Evolutionary conservation across 1,140 invertebrate species (phyloP).

Genomic region (Macrocentrus cingulum): DNA sequence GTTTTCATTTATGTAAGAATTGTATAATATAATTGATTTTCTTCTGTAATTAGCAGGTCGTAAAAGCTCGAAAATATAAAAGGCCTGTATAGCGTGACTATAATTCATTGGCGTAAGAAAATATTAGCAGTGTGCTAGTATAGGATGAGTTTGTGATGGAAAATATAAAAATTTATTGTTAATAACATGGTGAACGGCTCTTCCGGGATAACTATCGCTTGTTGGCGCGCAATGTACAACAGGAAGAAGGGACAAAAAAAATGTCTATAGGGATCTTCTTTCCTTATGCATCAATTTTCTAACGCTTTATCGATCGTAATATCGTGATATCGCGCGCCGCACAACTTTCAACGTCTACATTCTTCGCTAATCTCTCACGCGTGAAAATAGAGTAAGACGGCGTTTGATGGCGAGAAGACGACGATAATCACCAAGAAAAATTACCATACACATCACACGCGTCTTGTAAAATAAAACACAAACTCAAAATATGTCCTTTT

Average conservation of each 20-base stretch:
- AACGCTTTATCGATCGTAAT: slow-evolving; percentile 18
- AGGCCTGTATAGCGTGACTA: not conserved
- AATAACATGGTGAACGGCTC: slow-evolving; percentile 30
- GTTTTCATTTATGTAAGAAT: too few species aligned
- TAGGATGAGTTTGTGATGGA: not conserved
- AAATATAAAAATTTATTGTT: slow-evolving; percentile 29
- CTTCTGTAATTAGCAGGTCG: too few species aligned
- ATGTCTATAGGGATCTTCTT: not conserved
- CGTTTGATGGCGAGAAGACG: slow-evolving; percentile 1
- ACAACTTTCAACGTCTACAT: slow-evolving; percentile 22
- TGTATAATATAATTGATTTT: too few species aligned
- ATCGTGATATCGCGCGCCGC: slow-evolving; percentile 27
- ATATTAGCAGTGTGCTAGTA: slow-evolving; percentile 4
- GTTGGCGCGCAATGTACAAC: not conserved
- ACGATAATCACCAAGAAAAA: not conserved
- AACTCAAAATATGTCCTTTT: too few species aligned
- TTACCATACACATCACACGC: not conserved
- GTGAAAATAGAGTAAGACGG: not conserved
- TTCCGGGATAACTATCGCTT: slow-evolving; percentile 30
- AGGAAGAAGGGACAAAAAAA: not conserved
- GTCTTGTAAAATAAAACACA: not conserved
- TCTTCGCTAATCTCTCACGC: slow-evolving; percentile 4
- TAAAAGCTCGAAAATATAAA: too few species aligned
- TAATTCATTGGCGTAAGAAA: slow-evolving; percentile 15
- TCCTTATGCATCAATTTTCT: not conserved